Percentiles rank a stretch among this genome's conserved stretches.
phyloP scores from a whole-genome alignment of 1,140 invertebrate species.

The Aphis craccivora region DNA sequence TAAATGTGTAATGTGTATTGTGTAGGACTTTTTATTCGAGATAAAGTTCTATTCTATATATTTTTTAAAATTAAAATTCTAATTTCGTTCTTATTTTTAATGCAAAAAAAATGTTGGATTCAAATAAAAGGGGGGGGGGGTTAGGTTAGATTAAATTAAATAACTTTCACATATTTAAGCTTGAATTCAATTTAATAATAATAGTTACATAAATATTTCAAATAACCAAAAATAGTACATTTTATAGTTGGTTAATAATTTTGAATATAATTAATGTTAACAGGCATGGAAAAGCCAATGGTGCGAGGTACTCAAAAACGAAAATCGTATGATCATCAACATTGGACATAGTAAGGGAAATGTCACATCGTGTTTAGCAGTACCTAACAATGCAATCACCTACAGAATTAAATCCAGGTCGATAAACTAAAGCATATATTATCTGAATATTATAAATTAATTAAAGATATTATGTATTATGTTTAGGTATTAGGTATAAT shows the following conservation, averaged over 20 bases:
- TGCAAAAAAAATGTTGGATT: too few species aligned
- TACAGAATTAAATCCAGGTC: slow-evolving; percentile 68
- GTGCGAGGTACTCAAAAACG: slow-evolving; percentile 64
- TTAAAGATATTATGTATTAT: not conserved
- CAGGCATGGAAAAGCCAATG: slow-evolving; percentile 65
- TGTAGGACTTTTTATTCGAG: too few species aligned
- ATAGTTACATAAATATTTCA: not conserved
- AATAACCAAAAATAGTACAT: not conserved
- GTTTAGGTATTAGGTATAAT: not conserved
- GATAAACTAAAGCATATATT: not conserved
- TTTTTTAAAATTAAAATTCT: too few species aligned
- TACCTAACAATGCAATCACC: slow-evolving; percentile 65
- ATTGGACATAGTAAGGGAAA: slow-evolving; percentile 62
- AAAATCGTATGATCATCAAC: slow-evolving; percentile 63
- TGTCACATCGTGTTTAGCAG: slow-evolving; percentile 62
- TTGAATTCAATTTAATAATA: not conserved
- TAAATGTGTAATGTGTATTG: too few species aligned
- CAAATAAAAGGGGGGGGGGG: too few species aligned
- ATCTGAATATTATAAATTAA: not conserved
- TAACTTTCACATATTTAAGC: not conserved
- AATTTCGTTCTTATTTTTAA: too few species aligned
- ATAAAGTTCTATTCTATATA: too few species aligned
- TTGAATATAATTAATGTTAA: not conserved
- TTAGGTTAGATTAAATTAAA: too few species aligned
- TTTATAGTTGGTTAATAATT: not conserved